Evolutionary conservation across 2,113 vertebrate genomes (phyloP), one percentile per base, ranked within the genome.

Genomic region (Cebus imitator): DNA sequence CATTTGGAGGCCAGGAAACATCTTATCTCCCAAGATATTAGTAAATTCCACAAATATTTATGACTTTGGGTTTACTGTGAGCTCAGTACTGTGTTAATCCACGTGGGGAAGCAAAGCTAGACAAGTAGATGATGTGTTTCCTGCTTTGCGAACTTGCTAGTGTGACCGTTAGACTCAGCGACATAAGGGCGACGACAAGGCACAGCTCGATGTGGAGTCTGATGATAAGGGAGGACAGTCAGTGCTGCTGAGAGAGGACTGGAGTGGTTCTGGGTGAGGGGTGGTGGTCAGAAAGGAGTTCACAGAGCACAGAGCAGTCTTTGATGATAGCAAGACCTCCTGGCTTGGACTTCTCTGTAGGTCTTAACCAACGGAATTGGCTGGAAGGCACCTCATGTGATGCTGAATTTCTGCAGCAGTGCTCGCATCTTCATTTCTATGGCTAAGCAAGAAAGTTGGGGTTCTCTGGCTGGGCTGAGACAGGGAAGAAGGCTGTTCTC

Each of bases 401-500:
- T 66, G 14, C 35, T 57, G n/a, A 11, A 35, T 83, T 76, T 86
- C 94, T n/a, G 3, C 2, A 13, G 14, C 43, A 3, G 10, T 0
- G 2, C 20, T 40, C 32, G 43, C 32, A 20, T 66, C 91, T 97
- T 91, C 27, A 58, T 93, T 68, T 91, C 68, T 25, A 20, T 20
- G 43, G 43, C 75, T 95, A 43, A 90, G 68, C 80, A 83, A 76
- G 64, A 80, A 93, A 87, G 81, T 40, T 5, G 84, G 17, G 48
- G 27, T 78, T 95, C 64, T 58, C 58, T 21, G 79, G 30, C 9
- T 64, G 37, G 79, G 79, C 73, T 76, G 73, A 35, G 73, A 80
- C 61, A 20, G 90, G 64, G 13, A 95, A 45, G 57, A 45, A 88
- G 21, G 8, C 76, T 82, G 45, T 87, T 95, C 61, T 75, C 61